These are phyloP conservation scores for Hedya salicella DNA, from an alignment of 2,888 invertebrate species.

Conservation along the genomic window DNA sequence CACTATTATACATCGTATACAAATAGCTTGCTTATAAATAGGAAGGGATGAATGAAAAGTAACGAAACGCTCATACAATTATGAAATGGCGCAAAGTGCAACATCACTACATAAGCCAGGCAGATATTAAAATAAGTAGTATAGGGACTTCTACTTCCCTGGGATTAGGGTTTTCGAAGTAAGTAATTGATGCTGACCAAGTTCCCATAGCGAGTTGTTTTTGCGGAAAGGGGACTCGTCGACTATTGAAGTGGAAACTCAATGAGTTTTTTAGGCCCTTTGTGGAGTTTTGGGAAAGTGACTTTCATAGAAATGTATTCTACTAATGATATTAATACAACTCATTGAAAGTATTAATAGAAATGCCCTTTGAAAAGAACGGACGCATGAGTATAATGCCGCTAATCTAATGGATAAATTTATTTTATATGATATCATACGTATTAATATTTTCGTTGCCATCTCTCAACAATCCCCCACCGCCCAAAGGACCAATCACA, in stretches of 20 bases:
- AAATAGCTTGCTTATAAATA: neutral
- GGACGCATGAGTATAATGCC: neutral
- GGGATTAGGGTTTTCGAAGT: neutral
- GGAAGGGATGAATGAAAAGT: neutral
- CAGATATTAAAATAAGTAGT: neutral
- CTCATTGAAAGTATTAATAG: slow-evolving; percentile 5
- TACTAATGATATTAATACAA: slow-evolving; percentile 11
- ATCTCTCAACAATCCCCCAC: neutral
- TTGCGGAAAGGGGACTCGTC: slow-evolving; percentile 7
- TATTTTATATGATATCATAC: neutral
- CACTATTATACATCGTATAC: neutral
- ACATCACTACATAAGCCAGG: neutral
- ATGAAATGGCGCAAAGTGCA: neutral
- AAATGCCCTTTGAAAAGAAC: neutral
- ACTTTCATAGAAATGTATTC: slow-evolving; percentile 29
- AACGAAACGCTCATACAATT: neutral
- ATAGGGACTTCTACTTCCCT: slow-evolving; percentile 1
- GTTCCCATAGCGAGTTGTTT: slow-evolving; percentile 21
- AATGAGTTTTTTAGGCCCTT: slow-evolving; percentile 7
- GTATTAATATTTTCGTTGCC: neutral
- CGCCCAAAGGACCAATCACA: neutral
- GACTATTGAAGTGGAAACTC: slow-evolving; percentile 14
- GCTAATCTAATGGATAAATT: neutral
- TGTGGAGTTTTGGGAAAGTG: slow-evolving; percentile 7
- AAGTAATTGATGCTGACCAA: slow-evolving; percentile 33